phyloP scores from a whole-genome alignment of 2,888 invertebrate genomes.

The Neoscelio sp. region DNA sequence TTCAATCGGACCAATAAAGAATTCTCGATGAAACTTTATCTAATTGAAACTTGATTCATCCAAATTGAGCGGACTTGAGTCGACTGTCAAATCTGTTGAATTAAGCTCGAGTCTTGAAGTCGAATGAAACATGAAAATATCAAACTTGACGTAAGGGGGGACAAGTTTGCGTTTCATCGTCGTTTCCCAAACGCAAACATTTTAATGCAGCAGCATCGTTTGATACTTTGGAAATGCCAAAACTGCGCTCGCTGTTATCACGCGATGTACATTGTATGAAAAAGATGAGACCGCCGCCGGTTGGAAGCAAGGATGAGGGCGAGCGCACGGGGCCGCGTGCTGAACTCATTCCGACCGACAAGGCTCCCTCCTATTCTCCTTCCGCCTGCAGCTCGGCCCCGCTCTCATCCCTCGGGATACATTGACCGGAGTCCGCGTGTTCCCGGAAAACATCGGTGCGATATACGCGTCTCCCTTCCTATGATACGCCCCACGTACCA shows the following conservation, averaged over 20 bases:
- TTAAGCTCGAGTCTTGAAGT: too few species aligned
- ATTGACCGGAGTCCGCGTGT: slow-evolving; percentile 81
- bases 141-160: too few species aligned
- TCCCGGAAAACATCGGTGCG: slow-evolving; percentile 81
- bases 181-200: neutral
- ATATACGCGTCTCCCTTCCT: slow-evolving; percentile 59
- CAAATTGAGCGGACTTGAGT: too few species aligned
- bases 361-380: slow-evolving; percentile 71
- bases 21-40: too few species aligned
- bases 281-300: slow-evolving; percentile 14
- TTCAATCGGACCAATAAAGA: too few species aligned
- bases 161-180: too few species aligned
- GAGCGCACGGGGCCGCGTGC: slow-evolving; percentile 75
- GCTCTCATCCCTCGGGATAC: slow-evolving; percentile 80
- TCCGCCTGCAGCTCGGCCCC: slow-evolving; percentile 32
- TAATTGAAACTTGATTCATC: too few species aligned
- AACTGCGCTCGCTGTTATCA: slow-evolving; percentile 25
- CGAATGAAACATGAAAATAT: neutral
- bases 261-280: slow-evolving; percentile 1
- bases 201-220: neutral
- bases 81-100: too few species aligned
- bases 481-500: slow-evolving; percentile 36
- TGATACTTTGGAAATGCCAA: slow-evolving; percentile 17
- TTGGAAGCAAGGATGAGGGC: slow-evolving; percentile 54
- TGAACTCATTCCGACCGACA: slow-evolving; percentile 82